Base-by-base conservation (phyloP, 2,888 invertebrate genomes). In the Acrobeloides nanus region DNA sequence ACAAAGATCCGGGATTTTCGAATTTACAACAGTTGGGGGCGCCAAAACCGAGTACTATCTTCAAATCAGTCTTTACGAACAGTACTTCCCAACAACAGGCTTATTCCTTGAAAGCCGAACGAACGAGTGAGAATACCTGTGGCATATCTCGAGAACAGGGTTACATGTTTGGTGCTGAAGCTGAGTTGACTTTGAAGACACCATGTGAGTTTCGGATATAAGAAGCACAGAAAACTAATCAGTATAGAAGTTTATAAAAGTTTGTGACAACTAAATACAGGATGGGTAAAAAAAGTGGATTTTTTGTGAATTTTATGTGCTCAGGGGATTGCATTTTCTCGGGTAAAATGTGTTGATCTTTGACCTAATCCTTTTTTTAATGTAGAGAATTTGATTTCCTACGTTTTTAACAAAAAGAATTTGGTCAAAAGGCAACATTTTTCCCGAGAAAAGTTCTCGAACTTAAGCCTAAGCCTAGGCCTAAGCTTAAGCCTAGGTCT, bases 101-200 rank as follows among this genome's bases (percentile, higher is more conserved):
- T 29, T 73, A 73, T 46, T 73, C 73, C 6, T 66, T 73, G 59
- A 73, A 73, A 45, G 74, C 73, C 21, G 73, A 73, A 41, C 55
- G 73, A 26, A 67, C 70, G 8, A 74, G 68, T 1, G 73, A 73
- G 47, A 64, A 65, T 21, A 41, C 73, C 15, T 65, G 65, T 42
- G 61, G 64, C 5, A 62, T 74, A 10, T 60, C 57, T 21, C 51
- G 68, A 24, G 73, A 73, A 51, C 71, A 74, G 49, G 73, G 73
- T 6, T 73, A 63, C 51, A 74, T 70, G 15, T 73, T 75, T 47
- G 77, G 77, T 4, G 66, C 74, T 21, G 74, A 76, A 55, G 72
- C 76, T 34, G 74, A 75, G 51, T 59, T 78, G n/a, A 75, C 74
- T 48, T 66, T 79, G 38, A 75, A 75, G 41, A 74, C 77, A 31